Conservation (phyloP, 2,113 vertebrate species). For the Gymnobelideus leadbeateri region DNA sequence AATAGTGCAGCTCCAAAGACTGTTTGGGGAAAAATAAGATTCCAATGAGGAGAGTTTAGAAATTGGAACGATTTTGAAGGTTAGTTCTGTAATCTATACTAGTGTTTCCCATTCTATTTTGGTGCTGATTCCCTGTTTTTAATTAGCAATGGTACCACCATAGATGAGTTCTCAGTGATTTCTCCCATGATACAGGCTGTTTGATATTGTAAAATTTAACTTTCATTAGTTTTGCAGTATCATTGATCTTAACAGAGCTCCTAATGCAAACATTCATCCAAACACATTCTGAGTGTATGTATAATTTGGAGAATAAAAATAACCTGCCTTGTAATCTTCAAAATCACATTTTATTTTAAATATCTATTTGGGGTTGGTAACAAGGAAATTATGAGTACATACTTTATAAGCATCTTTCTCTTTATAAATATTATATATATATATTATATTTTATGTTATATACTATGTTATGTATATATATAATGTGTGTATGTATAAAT, state of each 20-base stretch:
- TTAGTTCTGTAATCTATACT: constrained; percentile 66
- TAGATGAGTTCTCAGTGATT: constrained; percentile 69
- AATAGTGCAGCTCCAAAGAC: not conserved
- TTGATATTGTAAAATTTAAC: constrained; percentile 69
- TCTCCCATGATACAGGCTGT: constrained; percentile 62
- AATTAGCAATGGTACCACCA: constrained; percentile 72
- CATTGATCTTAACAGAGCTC: constrained; percentile 64
- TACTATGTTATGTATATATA: too few relatives aligned
- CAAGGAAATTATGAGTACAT: constrained; percentile 32
- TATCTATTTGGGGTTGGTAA: not conserved
- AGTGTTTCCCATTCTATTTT: constrained; percentile 46
- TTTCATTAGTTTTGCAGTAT: constrained; percentile 65
- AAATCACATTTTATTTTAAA: constrained; percentile 60
- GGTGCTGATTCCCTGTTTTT: constrained; percentile 60
- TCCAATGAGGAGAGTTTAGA: constrained; percentile 65
- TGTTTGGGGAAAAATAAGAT: constrained; percentile 52
- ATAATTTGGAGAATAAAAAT: constrained; percentile 57
- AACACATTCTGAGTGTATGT: not conserved
- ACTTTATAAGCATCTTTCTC: constrained; percentile 29
- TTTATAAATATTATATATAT: not conserved
- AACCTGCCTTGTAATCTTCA: constrained; percentile 51
- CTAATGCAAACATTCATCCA: constrained; percentile 73
- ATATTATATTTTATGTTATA: too few relatives aligned
- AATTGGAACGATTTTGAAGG: constrained; percentile 61
- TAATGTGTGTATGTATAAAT: too few relatives aligned